Conservation (phyloP, 2,797 vertebrate genomes). For the Microctenopoma lineatum region DNA sequence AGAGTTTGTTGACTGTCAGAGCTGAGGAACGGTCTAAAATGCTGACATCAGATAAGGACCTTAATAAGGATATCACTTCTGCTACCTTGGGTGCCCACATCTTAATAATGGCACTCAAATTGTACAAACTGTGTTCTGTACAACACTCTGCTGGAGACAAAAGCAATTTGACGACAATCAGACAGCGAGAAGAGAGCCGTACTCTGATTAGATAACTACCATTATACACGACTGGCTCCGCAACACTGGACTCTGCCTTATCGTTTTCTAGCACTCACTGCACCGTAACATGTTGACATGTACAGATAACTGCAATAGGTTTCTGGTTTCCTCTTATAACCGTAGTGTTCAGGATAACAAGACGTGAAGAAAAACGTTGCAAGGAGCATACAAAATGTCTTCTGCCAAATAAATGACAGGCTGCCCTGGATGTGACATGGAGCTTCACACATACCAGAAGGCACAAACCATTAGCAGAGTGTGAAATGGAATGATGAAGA, state of each 20-base stretch:
- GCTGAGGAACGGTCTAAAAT: conserved; percentile 47
- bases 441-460: conserved; percentile 49
- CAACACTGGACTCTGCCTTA: conserved; percentile 28
- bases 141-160: conserved; percentile 53
- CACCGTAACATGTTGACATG: conserved; percentile 12
- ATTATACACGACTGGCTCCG: conserved; percentile 26
- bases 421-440: conserved; percentile 48
- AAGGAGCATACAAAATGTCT: conserved; percentile 48
- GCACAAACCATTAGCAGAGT: conserved; percentile 56
- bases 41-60: conserved; percentile 50
- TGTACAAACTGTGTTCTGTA: conserved; percentile 54
- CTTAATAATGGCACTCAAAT: conserved; percentile 61
- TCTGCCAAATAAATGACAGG: conserved; percentile 60
- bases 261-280: conserved; percentile 15
- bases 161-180: conserved; percentile 55
- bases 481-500: conserved; percentile 61
- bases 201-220: conserved; percentile 52
- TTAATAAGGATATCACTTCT: conserved; percentile 63
- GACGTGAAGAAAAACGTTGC: conserved; percentile 29
- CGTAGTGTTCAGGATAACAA: conserved; percentile 31
- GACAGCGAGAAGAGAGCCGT: conserved; percentile 48
- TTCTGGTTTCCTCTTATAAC: conserved; percentile 16
- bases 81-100: conserved; percentile 38
- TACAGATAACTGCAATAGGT: conserved; percentile 21
- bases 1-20: conserved; percentile 57